Conservation (phyloP, 2,888 invertebrate genomes). For the Taenaris catops region DNA sequence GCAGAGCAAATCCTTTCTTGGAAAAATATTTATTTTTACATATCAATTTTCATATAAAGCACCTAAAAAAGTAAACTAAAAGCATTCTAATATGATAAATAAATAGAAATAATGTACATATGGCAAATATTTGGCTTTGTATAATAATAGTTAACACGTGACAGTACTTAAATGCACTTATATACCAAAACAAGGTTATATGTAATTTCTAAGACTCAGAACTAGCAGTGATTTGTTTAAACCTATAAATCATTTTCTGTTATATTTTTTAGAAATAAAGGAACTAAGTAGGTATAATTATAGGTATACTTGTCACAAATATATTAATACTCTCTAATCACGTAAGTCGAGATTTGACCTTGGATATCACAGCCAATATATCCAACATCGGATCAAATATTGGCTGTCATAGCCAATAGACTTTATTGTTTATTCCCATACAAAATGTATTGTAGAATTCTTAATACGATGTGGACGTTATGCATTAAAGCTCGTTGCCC, state of each 20-base stretch:
- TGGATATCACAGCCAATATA: too few species aligned
- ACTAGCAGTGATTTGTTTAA: conserved; percentile 8
- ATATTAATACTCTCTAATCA: conserved; percentile 10
- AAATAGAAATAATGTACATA: conserved; percentile 67
- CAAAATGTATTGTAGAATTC: too few species aligned
- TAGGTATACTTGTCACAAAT: conserved; percentile 19
- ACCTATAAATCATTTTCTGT: conserved; percentile 11
- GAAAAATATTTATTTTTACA: conserved; percentile 22
- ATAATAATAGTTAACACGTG: conserved; percentile 49
- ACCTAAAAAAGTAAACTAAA: conserved; percentile 38
- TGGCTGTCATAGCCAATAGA: conserved; percentile 5
- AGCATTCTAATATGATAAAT: conserved; percentile 38
- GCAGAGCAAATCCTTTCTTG: conserved; percentile 61
- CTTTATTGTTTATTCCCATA: conserved; percentile 5
- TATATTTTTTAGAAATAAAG: conserved; percentile 19
- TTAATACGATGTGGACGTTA: conserved; percentile 12
- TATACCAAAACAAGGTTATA: conserved; percentile 9
- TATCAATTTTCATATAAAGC: conserved; percentile 28
- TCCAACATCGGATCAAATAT: neutral
- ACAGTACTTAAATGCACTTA: conserved; percentile 27
- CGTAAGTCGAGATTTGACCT: neutral
- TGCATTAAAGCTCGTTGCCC: conserved; percentile 67
- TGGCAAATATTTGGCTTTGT: conserved; percentile 79
- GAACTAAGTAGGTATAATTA: conserved; percentile 17
- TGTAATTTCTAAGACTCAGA: conserved; percentile 12